Conservation (phyloP, 2,888 invertebrate species). For the Polietes domitor region DNA sequence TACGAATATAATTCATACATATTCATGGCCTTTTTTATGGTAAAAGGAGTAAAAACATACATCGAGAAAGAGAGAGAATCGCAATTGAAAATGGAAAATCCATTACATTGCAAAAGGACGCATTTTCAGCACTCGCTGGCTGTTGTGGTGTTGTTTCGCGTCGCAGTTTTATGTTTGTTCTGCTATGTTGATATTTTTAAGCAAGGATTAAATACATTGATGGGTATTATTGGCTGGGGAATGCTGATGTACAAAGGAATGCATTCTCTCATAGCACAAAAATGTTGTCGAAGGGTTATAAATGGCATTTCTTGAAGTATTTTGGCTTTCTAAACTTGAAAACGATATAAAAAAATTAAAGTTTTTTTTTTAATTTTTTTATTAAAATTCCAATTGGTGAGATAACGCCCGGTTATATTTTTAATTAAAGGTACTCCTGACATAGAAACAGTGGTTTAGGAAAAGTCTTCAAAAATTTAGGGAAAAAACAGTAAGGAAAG, state of each 20-base stretch:
- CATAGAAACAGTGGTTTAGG: too few relatives aligned
- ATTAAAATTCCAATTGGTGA: too few relatives aligned
- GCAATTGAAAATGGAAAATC: slow-evolving; percentile 69
- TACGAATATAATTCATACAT: slow-evolving; percentile 30
- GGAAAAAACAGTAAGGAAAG: too few relatives aligned
- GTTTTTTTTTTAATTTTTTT: too few relatives aligned
- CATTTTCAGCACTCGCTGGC: slow-evolving; percentile 35
- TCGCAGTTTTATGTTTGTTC: slow-evolving; percentile 39
- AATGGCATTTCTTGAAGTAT: too few relatives aligned
- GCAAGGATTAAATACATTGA: slow-evolving; percentile 60
- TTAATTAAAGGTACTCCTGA: too few relatives aligned
- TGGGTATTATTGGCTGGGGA: slow-evolving; percentile 41
- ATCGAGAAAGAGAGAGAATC: too few relatives aligned
- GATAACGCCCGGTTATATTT: too few relatives aligned
- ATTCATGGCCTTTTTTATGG: slow-evolving; percentile 43
- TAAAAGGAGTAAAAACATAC: slow-evolving; percentile 35
- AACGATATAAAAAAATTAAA: too few relatives aligned
- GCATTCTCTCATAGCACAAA: neutral
- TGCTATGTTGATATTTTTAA: slow-evolving; percentile 42
- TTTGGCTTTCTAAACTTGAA: too few relatives aligned
- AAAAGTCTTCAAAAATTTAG: too few relatives aligned
- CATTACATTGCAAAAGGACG: slow-evolving; percentile 52
- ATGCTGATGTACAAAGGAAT: slow-evolving; percentile 20
- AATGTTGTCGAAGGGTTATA: too few relatives aligned
- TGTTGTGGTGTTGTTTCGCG: slow-evolving; percentile 31